These are phyloP conservation scores for Cremastobaeus sp. DNA, from an alignment of 2,888 invertebrate genomes.

Conservation along the genomic window DNA sequence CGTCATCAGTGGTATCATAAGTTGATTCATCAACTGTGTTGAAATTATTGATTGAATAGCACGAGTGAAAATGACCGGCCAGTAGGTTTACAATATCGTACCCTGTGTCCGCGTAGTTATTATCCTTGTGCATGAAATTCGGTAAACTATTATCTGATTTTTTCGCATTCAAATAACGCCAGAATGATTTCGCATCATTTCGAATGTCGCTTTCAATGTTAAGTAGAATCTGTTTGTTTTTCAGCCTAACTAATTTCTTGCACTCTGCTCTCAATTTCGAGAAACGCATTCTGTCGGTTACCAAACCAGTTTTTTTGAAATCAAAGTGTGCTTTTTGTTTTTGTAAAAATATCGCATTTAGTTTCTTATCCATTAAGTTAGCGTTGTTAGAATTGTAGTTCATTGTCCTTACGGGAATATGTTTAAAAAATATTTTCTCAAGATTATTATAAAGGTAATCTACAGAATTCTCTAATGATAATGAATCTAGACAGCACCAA, in stretches of 20 bases:
- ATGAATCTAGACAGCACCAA: not conserved
- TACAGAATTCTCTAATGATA: not conserved
- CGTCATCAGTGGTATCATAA: not conserved
- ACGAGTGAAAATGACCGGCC: constrained; percentile 5
- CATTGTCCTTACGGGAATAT: too few relatives aligned
- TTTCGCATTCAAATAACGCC: not conserved
- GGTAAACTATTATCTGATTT: not conserved
- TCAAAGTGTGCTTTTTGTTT: too few relatives aligned
- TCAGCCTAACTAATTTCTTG: not conserved
- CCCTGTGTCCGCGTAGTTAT: not conserved
- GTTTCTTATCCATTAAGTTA: too few relatives aligned
- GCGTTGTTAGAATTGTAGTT: too few relatives aligned
- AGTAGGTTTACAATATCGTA: constrained; percentile 7
- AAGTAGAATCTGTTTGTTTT: not conserved
- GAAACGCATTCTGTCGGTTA: not conserved
- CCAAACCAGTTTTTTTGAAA: not conserved
- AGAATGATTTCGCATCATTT: not conserved
- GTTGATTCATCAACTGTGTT: too few relatives aligned
- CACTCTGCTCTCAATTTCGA: not conserved
- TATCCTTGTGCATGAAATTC: not conserved
- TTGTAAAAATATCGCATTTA: too few relatives aligned
- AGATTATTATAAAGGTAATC: not conserved
- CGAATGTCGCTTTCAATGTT: not conserved
- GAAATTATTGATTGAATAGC: constrained; percentile 1
- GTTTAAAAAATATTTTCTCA: not conserved